phyloP scores from a whole-genome alignment of 2,888 invertebrate species.

The Leuctra nigra region DNA sequence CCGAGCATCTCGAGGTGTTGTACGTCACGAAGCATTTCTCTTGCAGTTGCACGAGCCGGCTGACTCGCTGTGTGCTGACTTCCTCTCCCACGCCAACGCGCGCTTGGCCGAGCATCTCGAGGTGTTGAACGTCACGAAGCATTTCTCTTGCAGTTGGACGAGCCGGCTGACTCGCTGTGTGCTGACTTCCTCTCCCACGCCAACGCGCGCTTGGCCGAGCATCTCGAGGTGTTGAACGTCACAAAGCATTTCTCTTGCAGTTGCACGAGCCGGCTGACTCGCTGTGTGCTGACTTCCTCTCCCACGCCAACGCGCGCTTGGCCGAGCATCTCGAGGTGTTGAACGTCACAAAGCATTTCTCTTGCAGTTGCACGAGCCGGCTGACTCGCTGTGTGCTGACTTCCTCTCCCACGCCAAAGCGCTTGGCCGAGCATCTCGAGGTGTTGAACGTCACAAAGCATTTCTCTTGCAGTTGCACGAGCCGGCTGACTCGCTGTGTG shows the following conservation, averaged over 20 bases:
- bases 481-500: slow-evolving; percentile 70
- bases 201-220: slow-evolving; percentile 64
- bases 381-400: slow-evolving; percentile 70
- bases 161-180: slow-evolving; percentile 73
- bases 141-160: no score
- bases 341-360: no score
- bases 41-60: slow-evolving; percentile 73
- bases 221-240: slow-evolving; percentile 57
- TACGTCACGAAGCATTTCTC: no score
- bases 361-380: slow-evolving; percentile 70
- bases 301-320: slow-evolving; percentile 67
- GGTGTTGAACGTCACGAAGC: no score
- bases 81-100: slow-evolving; percentile 71
- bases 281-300: slow-evolving; percentile 71
- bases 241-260: no score
- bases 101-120: no score
- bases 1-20: slow-evolving; percentile 64
- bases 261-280: slow-evolving; percentile 71
- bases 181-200: slow-evolving; percentile 74
- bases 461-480: no score
- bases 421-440: slow-evolving; percentile 66
- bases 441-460: no score
- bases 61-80: slow-evolving; percentile 70
- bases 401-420: slow-evolving; percentile 73
- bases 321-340: slow-evolving; percentile 65